Base-by-base conservation (phyloP, 2,888 invertebrate genomes). In the Phymatocera aterrima region DNA sequence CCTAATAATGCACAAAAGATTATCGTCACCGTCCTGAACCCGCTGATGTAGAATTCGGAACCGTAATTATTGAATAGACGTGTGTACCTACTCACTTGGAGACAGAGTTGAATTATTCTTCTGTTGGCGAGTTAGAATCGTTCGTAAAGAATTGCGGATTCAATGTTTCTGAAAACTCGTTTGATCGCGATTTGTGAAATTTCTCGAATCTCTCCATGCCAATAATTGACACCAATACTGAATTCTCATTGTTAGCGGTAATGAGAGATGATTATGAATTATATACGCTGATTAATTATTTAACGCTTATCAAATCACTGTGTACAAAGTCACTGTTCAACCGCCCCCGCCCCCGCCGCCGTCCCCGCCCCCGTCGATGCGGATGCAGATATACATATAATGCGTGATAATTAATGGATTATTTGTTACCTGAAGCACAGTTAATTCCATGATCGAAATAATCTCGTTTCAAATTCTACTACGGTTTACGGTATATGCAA, bases 361-460 rank as follows among this genome's bases (percentile, higher is more conserved):
- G 4, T 57, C 1, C 24, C 28, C 57, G 28, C 57, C 57, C 57
- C 28, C 57, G 57, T 28, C 28, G 28, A 15, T 40, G 4, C 8
- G 40, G 8, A 40, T 8, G 51, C 10, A 8, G 24, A 15, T 57
- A 4, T 40, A 18, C 24, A 51, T 60, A 51, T 15, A 37, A 64
- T 46, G 34, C n/a, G 37, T 64, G 65, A 77, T 54, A 28, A 78
- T 65, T n/a, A n/a, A n/a, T n/a, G n/a, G n/a, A n/a, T n/a, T n/a
- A n/a, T n/a, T n/a, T n/a, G n/a, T 80, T 81, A 81, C 80, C 81
- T 81, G 81, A 74, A 77, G 79, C 81, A 80, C 81, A 79, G 74
- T 74, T 37, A 46, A 48, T 60, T 81, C 77, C 81, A 81, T 79
- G 77, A 78, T 34, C n/a, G n/a, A 77, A 64, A 34, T 54, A 79